Percentiles rank a stretch among this genome's conserved stretches.
These are phyloP conservation scores for Falcaria lacertinaria DNA, from an alignment of 2,888 invertebrate genomes.

Conservation along the genomic window DNA sequence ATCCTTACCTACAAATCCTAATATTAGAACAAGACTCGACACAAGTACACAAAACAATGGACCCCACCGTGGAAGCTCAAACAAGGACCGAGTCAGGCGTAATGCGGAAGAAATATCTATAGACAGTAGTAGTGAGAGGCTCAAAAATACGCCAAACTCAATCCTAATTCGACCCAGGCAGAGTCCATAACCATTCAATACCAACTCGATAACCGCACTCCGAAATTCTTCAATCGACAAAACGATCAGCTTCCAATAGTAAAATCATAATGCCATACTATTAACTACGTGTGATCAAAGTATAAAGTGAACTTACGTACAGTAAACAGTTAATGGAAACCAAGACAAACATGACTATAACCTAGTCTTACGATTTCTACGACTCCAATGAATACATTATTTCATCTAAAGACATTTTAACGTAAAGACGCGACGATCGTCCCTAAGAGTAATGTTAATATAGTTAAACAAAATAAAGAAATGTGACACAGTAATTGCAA, in stretches of 20 bases:
- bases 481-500: conserved; percentile 61
- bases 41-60: conserved; percentile 41
- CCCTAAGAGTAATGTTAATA: conserved; percentile 66
- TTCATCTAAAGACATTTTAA: conserved; percentile 58
- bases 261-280: conserved; percentile 64
- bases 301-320: conserved; percentile 73
- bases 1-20: conserved; percentile 67
- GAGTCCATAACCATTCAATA: conserved; percentile 44
- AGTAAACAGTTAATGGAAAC: conserved; percentile 53
- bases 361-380: conserved; percentile 70
- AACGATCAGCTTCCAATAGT: conserved; percentile 69
- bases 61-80: conserved; percentile 27
- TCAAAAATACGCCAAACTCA: conserved; percentile 33
- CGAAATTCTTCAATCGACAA: conserved; percentile 64
- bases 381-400: conserved; percentile 56
- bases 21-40: conserved; percentile 62
- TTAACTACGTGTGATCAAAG: conserved; percentile 70
- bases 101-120: conserved; percentile 29
- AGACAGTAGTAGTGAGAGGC: conserved; percentile 28
- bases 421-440: conserved; percentile 42
- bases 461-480: conserved; percentile 46
- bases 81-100: conserved; percentile 34
- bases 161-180: conserved; percentile 27
- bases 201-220: conserved; percentile 55
- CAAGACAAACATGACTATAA: conserved; percentile 64